A percentile compares a stretch with the other conserved stretches of the same genome.
phyloP scores from a whole-genome alignment of 64 coral and sea anemone species.

The Anthopleura sola region DNA sequence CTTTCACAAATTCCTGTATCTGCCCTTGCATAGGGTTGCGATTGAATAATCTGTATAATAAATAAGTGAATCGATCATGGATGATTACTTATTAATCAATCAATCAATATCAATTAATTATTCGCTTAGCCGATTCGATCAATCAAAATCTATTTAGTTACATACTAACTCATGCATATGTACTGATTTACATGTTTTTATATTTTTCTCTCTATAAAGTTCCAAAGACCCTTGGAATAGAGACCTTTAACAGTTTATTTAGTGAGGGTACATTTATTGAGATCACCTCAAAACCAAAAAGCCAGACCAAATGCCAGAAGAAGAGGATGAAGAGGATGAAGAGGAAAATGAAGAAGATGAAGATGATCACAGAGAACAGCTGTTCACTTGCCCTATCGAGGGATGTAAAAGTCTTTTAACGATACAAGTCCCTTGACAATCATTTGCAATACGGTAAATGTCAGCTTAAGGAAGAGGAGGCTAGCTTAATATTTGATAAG shows the following conservation, averaged over 20 bases:
- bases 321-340: too few species aligned
- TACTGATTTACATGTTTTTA: too few species aligned
- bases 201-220: neutral
- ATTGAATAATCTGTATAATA: neutral
- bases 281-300: neutral
- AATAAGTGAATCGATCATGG: too few species aligned
- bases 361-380: neutral
- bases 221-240: neutral
- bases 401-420: neutral
- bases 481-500: neutral
- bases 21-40: too few species aligned
- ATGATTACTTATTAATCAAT: neutral
- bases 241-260: conserved; percentile 1
- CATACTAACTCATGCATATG: too few species aligned
- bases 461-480: neutral
- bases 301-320: neutral
- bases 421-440: neutral
- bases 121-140: too few species aligned
- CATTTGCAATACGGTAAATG: conserved; percentile 12
- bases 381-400: conserved; percentile 5
- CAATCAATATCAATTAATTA: too few species aligned
- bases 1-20: too few species aligned
- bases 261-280: conserved; percentile 7
- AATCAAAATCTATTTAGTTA: too few species aligned
- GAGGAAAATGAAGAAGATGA: neutral